phyloP scores from a whole-genome alignment of 64 coral and sea anemone species.

The Stichodactyla helianthus region DNA sequence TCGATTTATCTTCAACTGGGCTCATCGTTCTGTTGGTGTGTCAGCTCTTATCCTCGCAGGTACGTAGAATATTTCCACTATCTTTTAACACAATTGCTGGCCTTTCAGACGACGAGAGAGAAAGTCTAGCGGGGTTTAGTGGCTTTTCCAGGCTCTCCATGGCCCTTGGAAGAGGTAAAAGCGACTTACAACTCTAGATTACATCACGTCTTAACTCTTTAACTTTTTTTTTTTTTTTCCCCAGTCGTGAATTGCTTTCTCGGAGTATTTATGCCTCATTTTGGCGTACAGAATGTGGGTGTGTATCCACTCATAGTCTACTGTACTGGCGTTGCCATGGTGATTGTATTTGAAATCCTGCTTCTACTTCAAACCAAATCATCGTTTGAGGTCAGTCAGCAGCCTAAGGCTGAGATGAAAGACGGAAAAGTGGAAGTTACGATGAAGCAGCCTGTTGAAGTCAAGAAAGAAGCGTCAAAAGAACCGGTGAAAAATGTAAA shows the following conservation, averaged over 20 bases:
- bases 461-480: background rate
- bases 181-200: too few species aligned
- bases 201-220: too few species aligned
- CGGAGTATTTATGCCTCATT: constrained; percentile 12
- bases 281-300: background rate
- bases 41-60: constrained; percentile 50
- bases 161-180: too few species aligned
- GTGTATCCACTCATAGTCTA: constrained; percentile 20
- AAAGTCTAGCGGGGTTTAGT: too few species aligned
- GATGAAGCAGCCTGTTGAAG: background rate
- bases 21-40: constrained; percentile 51
- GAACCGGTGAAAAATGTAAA: background rate
- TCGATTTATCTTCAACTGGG: constrained; percentile 73
- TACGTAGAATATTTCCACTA: background rate
- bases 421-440: background rate
- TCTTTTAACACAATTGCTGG: too few species aligned
- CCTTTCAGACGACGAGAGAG: too few species aligned
- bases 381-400: background rate
- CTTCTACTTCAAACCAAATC: background rate
- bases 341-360: background rate
- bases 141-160: too few species aligned
- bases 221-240: background rate
- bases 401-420: constrained; percentile 9
- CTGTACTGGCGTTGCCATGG: constrained; percentile 8
- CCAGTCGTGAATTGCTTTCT: constrained; percentile 29